phyloP scores from a whole-genome alignment of 2,888 invertebrate genomes.

The Iphiclides podalirius region DNA sequence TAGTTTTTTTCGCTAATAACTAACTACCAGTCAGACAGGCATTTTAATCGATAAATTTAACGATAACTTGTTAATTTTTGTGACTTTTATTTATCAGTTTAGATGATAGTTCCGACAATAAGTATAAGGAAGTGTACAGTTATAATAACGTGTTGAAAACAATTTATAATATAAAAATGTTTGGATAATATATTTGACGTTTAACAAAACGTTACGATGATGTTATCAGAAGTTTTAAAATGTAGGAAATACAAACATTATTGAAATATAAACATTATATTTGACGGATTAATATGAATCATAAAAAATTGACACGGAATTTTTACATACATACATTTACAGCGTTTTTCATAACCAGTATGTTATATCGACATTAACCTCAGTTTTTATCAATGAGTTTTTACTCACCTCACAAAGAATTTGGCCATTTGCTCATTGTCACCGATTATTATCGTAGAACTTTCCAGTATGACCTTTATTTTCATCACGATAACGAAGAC shows the following conservation, averaged over 20 bases:
- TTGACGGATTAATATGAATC: too few relatives aligned
- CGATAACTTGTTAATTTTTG: not conserved
- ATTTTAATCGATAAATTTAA: not conserved
- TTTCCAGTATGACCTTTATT: constrained; percentile 21
- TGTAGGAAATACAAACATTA: not conserved
- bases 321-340: too few relatives aligned
- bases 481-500: constrained; percentile 5
- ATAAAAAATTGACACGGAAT: too few relatives aligned
- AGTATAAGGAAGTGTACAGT: not conserved
- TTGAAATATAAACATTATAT: too few relatives aligned
- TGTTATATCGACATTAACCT: too few relatives aligned
- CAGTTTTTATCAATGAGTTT: too few relatives aligned
- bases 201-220: not conserved
- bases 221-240: not conserved
- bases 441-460: constrained; percentile 6
- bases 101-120: not conserved
- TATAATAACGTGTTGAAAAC: not conserved
- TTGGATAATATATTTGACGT: not conserved
- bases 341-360: too few relatives aligned
- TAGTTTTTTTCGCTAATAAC: not conserved
- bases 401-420: too few relatives aligned
- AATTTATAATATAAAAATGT: not conserved
- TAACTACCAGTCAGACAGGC: too few relatives aligned
- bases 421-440: constrained; percentile 5
- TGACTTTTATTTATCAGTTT: not conserved